phyloP scores from a whole-genome alignment of 2,113 vertebrate species.

The Microtus richardsoni region DNA sequence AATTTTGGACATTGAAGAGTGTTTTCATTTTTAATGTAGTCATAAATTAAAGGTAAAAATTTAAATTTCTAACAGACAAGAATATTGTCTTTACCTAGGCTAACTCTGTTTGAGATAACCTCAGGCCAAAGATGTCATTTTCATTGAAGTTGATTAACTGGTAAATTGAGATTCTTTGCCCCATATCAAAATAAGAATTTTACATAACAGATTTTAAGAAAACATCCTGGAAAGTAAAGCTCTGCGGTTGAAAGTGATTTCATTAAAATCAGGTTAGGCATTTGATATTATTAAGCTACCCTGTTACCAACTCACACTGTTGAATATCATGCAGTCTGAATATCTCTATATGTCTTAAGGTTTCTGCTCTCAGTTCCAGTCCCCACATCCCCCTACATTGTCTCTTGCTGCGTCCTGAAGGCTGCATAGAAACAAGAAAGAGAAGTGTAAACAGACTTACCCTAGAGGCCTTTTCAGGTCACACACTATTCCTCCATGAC shows the following conservation, averaged over 20 bases:
- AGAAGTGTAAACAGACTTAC: background rate
- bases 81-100: background rate
- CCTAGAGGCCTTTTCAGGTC: slow-evolving; percentile 19
- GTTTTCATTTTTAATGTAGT: background rate
- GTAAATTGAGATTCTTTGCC: slow-evolving; percentile 23
- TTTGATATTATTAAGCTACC: background rate
- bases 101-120: slow-evolving; percentile 22
- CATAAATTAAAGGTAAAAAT: slow-evolving; percentile 26
- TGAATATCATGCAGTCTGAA: background rate
- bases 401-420: background rate
- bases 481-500: background rate
- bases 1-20: background rate
- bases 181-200: slow-evolving; percentile 31
- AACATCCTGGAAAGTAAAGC: slow-evolving; percentile 20
- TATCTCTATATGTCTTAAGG: background rate
- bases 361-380: background rate
- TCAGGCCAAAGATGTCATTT: slow-evolving; percentile 6
- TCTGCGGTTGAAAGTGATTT: slow-evolving; percentile 1
- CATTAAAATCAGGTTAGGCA: background rate
- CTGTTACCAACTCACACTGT: background rate
- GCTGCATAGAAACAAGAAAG: background rate
- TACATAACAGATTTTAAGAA: slow-evolving; percentile 28
- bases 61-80: slow-evolving; percentile 4
- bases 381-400: background rate
- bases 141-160: background rate